Percentiles rank a stretch among this genome's conserved stretches.
These are phyloP conservation scores for Crypturellus undulatus DNA, from an alignment of 2,113 vertebrate genomes.

Conservation along the genomic window DNA sequence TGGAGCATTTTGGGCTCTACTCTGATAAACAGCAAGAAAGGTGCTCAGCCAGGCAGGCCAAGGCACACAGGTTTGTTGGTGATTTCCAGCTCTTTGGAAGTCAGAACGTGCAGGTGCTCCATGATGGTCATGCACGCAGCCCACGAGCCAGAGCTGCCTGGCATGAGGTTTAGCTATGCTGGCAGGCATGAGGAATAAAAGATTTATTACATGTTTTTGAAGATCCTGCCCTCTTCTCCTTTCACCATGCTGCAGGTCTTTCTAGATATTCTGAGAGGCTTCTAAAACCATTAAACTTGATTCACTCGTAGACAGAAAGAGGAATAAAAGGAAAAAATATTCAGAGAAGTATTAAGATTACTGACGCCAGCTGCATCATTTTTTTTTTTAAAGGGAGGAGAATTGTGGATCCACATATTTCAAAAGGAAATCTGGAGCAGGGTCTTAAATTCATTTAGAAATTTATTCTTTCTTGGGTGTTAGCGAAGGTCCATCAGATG, in stretches of 20 bases:
- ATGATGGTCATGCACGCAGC: rapidly evolving
- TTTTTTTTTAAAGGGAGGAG: not conserved
- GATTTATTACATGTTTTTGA: not conserved
- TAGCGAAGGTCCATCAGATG: not conserved
- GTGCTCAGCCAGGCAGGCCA: not conserved
- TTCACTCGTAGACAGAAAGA: not conserved
- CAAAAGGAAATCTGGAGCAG: not conserved
- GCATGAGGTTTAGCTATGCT: not conserved
- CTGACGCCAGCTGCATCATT: not conserved
- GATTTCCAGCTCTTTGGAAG: not conserved
- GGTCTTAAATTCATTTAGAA: not conserved
- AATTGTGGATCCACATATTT: not conserved
- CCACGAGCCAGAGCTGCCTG: not conserved
- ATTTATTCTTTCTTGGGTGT: not conserved
- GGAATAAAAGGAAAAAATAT: not conserved
- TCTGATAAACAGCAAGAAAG: not conserved
- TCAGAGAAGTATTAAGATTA: not conserved
- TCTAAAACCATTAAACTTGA: not conserved
- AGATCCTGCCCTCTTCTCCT: not conserved
- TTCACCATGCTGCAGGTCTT: not conserved
- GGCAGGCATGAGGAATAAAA: not conserved
- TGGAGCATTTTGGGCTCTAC: not conserved
- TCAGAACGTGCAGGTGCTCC: not conserved
- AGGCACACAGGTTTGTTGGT: not conserved
- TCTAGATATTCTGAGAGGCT: not conserved